Conservation (phyloP, 2,888 invertebrate species). For the Metallyticus violacea region DNA sequence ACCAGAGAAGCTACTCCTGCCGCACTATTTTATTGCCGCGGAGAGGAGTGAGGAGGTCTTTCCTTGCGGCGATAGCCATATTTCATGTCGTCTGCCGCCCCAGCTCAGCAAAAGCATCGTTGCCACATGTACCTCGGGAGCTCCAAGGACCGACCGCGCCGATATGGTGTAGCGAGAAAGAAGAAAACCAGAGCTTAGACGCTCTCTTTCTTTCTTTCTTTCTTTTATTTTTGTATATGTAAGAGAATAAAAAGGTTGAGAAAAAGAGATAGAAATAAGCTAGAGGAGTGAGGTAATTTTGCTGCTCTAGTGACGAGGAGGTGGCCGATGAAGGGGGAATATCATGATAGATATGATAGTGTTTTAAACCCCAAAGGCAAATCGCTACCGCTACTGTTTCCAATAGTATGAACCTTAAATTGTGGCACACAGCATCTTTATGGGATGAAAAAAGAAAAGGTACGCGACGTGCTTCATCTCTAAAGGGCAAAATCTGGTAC, state of each 20-base stretch:
- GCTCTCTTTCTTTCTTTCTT: not conserved
- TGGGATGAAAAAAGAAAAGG: slow-evolving; percentile 3
- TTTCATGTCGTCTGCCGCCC: slow-evolving; percentile 38
- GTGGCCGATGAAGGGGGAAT: slow-evolving; percentile 23
- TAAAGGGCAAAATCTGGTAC: not conserved
- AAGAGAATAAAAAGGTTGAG: not conserved
- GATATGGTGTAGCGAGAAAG: slow-evolving; percentile 2
- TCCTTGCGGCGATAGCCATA: slow-evolving; percentile 35
- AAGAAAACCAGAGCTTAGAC: not conserved
- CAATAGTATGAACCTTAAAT: slow-evolving; percentile 19
- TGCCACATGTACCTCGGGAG: slow-evolving; percentile 21
- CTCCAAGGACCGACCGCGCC: not conserved
- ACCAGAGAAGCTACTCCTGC: slow-evolving; percentile 2
- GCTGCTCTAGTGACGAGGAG: slow-evolving; percentile 22
- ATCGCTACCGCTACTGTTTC: slow-evolving; percentile 29
- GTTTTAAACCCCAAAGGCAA: slow-evolving; percentile 23
- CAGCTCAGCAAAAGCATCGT: slow-evolving; percentile 23
- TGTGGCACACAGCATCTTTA: slow-evolving; percentile 17
- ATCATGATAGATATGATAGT: slow-evolving; percentile 32
- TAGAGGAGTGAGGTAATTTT: slow-evolving; percentile 20
- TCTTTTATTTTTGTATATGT: slow-evolving; percentile 22
- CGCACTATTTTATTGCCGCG: slow-evolving; percentile 17
- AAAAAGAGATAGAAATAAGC: slow-evolving; percentile 1
- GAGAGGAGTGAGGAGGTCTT: slow-evolving; percentile 15
- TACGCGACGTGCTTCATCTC: not conserved